These are phyloP conservation scores for Synanthedon myopaeformis DNA, from an alignment of 2,888 invertebrate genomes.

Conservation along the genomic window DNA sequence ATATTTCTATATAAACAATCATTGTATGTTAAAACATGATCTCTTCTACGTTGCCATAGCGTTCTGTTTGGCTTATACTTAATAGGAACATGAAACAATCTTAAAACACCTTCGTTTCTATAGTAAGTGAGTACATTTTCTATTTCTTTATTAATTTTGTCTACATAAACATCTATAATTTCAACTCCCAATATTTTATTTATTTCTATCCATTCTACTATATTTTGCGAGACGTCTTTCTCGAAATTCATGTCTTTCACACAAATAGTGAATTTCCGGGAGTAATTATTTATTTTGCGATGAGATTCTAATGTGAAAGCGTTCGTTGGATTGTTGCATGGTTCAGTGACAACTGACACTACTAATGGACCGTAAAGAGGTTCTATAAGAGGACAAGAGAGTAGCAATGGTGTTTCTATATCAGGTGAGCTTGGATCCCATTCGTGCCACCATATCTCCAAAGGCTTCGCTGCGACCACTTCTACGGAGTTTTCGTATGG, in stretches of 20 bases:
- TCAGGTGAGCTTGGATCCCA: constrained; percentile 65
- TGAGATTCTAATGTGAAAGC: constrained; percentile 38
- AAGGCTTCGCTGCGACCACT: constrained; percentile 68
- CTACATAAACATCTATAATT: constrained; percentile 75
- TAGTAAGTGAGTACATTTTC: constrained; percentile 70
- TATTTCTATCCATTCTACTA: constrained; percentile 80
- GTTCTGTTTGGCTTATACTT: constrained; percentile 46
- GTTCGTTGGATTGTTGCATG: constrained; percentile 60
- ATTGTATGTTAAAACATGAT: constrained; percentile 82
- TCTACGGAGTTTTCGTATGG: constrained; percentile 50
- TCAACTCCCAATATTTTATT: constrained; percentile 76
- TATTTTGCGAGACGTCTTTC: constrained; percentile 69
- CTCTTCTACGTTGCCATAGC: constrained; percentile 75
- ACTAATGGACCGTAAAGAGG: constrained; percentile 38
- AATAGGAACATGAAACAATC: constrained; percentile 65
- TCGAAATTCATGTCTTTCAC: constrained; percentile 78
- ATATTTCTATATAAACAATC: constrained; percentile 82
- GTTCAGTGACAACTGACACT: constrained; percentile 61
- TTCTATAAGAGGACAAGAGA: constrained; percentile 73
- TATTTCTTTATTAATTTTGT: constrained; percentile 67
- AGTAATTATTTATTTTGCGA: constrained; percentile 14
- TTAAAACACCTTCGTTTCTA: constrained; percentile 52
- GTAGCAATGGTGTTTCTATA: constrained; percentile 68
- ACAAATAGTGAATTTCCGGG: constrained; percentile 73
- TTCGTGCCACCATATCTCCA: constrained; percentile 74